A percentile compares a stretch with the other conserved stretches of the same genome.
These are phyloP conservation scores for Saccostrea glomerata DNA, from an alignment of 1,140 invertebrate genomes.

Conservation along the genomic window DNA sequence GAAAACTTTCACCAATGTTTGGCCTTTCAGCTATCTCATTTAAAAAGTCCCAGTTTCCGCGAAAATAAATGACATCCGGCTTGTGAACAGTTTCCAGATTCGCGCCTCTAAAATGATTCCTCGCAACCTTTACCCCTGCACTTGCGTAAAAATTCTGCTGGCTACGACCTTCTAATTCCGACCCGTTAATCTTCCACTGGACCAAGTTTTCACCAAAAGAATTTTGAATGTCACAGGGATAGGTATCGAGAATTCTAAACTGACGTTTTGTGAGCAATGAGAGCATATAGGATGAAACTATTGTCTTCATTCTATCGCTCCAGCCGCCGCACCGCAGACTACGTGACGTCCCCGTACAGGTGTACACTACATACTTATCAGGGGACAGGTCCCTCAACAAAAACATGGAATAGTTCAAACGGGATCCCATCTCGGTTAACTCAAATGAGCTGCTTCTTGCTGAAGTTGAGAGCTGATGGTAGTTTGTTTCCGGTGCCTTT, in stretches of 20 bases:
- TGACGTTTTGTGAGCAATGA: constrained; percentile 35
- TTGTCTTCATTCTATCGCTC: constrained; percentile 33
- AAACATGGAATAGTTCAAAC: background rate
- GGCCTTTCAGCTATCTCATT: background rate
- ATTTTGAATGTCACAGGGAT: constrained; percentile 14
- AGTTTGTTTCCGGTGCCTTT: background rate
- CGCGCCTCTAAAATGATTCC: background rate
- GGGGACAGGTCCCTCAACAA: background rate
- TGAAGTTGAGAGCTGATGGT: background rate
- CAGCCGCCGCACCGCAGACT: constrained; percentile 27
- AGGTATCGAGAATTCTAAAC: constrained; percentile 26
- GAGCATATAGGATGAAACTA: constrained; percentile 39
- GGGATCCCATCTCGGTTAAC: background rate
- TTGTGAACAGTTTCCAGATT: background rate
- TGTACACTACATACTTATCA: constrained; percentile 29
- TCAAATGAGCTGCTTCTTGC: background rate
- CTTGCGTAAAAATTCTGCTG: background rate
- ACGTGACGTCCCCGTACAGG: background rate
- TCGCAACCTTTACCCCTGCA: background rate
- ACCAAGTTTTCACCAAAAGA: background rate
- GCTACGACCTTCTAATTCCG: background rate
- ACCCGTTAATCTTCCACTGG: constrained; percentile 3
- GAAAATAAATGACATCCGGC: constrained; percentile 33
- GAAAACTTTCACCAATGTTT: constrained; percentile 8
- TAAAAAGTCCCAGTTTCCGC: constrained; percentile 37